Evolutionary conservation across 2,113 vertebrate genomes (phyloP).

Genomic region (Pholis gunnellus): DNA sequence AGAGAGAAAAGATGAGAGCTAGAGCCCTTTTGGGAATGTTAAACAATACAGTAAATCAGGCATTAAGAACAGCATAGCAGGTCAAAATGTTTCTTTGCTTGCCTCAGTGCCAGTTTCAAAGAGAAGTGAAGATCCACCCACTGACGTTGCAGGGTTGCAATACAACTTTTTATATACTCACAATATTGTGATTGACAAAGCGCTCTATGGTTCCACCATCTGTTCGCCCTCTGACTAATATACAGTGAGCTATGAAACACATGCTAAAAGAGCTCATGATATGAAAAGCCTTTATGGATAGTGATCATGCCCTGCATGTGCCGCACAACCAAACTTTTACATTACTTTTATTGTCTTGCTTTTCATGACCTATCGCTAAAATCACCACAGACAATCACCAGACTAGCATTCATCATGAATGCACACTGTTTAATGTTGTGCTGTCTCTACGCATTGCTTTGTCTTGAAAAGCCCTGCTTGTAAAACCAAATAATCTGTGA

Average conservation of each 20-base stretch:
- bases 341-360: conserved; percentile 10
- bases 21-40: conserved; percentile 57
- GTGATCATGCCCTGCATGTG: neutral
- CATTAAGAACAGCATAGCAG: conserved; percentile 47
- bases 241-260: conserved; percentile 27
- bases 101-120: conserved; percentile 32
- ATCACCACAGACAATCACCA: neutral
- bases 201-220: conserved; percentile 31
- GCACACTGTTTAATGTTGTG: neutral
- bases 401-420: neutral
- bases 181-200: conserved; percentile 23
- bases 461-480: neutral
- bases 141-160: conserved; percentile 33
- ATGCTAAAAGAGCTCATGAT: conserved; percentile 26
- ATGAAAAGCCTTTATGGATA: conserved; percentile 10
- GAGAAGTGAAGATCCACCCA: conserved; percentile 29
- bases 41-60: conserved; percentile 56
- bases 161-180: conserved; percentile 1
- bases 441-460: neutral
- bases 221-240: conserved; percentile 37
- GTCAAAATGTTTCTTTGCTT: conserved; percentile 49
- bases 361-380: neutral
- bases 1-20: conserved; percentile 21
- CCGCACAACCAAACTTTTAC: conserved; percentile 3
- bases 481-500: neutral